Evolutionary conservation across 2,797 vertebrate genomes (phyloP).

Genomic region (Peromyscus nudipes): DNA sequence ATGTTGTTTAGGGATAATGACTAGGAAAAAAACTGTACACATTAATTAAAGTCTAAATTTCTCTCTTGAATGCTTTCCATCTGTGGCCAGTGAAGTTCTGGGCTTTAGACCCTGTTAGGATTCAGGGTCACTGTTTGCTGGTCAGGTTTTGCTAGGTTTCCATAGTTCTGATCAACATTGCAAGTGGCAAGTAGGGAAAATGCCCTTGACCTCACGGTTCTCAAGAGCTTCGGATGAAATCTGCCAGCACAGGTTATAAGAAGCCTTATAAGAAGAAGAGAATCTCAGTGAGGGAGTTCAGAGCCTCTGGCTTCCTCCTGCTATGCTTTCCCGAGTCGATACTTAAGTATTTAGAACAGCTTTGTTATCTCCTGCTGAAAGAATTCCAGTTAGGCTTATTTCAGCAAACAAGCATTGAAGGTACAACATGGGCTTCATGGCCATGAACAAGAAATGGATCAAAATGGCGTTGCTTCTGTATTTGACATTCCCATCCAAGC

Average conservation of each 20-base stretch:
- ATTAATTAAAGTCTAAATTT: not conserved
- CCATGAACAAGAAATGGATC: not conserved
- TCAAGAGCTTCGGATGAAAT: not conserved
- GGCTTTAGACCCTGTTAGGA: not conserved
- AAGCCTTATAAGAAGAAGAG: not conserved
- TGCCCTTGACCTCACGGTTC: not conserved
- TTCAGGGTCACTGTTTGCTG: not conserved
- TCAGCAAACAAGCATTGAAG: not conserved
- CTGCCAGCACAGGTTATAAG: not conserved
- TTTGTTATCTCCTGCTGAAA: not conserved
- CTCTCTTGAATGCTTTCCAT: not conserved
- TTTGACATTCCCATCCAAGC: not conserved
- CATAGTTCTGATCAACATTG: not conserved
- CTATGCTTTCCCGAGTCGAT: not conserved
- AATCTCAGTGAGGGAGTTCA: not conserved
- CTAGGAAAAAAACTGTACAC: not conserved
- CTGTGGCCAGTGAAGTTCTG: not conserved
- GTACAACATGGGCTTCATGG: no score
- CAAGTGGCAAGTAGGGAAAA: not conserved
- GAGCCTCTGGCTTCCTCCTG: not conserved
- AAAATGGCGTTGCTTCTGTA: fast-evolving
- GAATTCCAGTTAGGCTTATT: not conserved
- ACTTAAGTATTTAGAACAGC: not conserved
- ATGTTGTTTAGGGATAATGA: not conserved
- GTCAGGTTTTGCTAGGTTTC: not conserved